Evolutionary conservation across 2,888 invertebrate species (phyloP).

Genomic region (Apamea monoglypha): DNA sequence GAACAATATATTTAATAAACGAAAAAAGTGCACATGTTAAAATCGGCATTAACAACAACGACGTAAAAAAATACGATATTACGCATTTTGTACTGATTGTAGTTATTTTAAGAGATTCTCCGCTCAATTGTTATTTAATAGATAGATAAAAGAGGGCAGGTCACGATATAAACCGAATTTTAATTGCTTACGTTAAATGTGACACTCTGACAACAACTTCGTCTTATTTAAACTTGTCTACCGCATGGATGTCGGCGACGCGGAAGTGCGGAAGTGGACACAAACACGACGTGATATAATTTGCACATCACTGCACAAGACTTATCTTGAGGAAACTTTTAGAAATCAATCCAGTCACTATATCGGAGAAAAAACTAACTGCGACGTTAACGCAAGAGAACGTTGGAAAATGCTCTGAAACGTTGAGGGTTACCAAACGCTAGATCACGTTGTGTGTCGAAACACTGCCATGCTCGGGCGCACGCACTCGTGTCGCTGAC

Average conservation of each 20-base stretch:
- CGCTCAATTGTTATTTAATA: slow-evolving; percentile 42
- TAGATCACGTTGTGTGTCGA: slow-evolving; percentile 76
- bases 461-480: slow-evolving; percentile 69
- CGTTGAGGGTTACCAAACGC: slow-evolving; percentile 70
- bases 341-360: slow-evolving; percentile 65
- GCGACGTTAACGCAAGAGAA: slow-evolving; percentile 55
- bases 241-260: slow-evolving; percentile 19
- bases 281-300: slow-evolving; percentile 70
- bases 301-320: slow-evolving; percentile 72
- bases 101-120: slow-evolving; percentile 28
- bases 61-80: slow-evolving; percentile 16
- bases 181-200: slow-evolving; percentile 28
- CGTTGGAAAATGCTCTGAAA: slow-evolving; percentile 62
- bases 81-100: slow-evolving; percentile 41
- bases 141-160: slow-evolving; percentile 48
- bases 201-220: slow-evolving; percentile 17
- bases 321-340: slow-evolving; percentile 67
- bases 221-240: slow-evolving; percentile 25
- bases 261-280: slow-evolving; percentile 58
- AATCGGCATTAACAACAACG: slow-evolving; percentile 14
- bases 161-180: slow-evolving; percentile 40
- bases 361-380: slow-evolving; percentile 54
- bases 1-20: slow-evolving; percentile 7
- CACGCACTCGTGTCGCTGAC: slow-evolving; percentile 60
- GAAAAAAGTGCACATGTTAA: slow-evolving; percentile 9